These are phyloP conservation scores for Drosophila formosana DNA, from an alignment of 2,888 invertebrate genomes.

Conservation along the genomic window DNA sequence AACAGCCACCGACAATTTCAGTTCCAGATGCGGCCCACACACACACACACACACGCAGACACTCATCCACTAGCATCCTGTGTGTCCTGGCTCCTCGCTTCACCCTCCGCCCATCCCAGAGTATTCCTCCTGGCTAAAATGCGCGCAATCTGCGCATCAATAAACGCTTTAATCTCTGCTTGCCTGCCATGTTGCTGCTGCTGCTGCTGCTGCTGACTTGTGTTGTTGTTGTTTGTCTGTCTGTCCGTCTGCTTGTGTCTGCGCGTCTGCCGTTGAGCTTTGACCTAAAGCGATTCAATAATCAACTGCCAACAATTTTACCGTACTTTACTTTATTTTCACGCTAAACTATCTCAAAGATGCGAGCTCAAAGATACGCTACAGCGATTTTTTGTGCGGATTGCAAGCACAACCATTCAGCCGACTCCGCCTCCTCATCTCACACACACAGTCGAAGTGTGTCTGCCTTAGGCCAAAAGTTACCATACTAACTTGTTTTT, in stretches of 20 bases:
- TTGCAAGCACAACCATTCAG: slow-evolving; percentile 44
- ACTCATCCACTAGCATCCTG: slow-evolving; percentile 57
- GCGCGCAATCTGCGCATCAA: slow-evolving; percentile 81
- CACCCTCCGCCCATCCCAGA: slow-evolving; percentile 2
- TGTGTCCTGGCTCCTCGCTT: slow-evolving; percentile 22
- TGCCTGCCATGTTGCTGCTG: slow-evolving; percentile 75
- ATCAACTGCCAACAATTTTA: slow-evolving; percentile 81
- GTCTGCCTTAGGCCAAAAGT: slow-evolving; percentile 77
- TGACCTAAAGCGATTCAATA: slow-evolving; percentile 81
- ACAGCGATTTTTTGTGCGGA: slow-evolving; percentile 80
- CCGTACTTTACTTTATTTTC: slow-evolving; percentile 81
- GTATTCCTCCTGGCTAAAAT: slow-evolving; percentile 78
- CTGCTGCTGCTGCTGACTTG: slow-evolving; percentile 48
- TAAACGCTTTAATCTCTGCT: slow-evolving; percentile 80
- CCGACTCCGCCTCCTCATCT: slow-evolving; percentile 33
- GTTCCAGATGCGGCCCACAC: slow-evolving; percentile 63
- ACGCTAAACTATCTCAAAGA: slow-evolving; percentile 81
- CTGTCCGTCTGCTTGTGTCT: slow-evolving; percentile 47
- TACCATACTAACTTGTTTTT: slow-evolving; percentile 82
- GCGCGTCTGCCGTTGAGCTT: slow-evolving; percentile 75
- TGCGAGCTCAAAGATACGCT: slow-evolving; percentile 80
- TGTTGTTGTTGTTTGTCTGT: slow-evolving; percentile 30
- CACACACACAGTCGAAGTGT: slow-evolving; percentile 27
- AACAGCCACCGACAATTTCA: slow-evolving; percentile 70
- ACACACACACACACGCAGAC: slow-evolving; percentile 26